Evolutionary conservation across 2,113 vertebrate species (phyloP), one percentile per base, ranked within the genome.

Genomic region (Trogon surrucura): DNA sequence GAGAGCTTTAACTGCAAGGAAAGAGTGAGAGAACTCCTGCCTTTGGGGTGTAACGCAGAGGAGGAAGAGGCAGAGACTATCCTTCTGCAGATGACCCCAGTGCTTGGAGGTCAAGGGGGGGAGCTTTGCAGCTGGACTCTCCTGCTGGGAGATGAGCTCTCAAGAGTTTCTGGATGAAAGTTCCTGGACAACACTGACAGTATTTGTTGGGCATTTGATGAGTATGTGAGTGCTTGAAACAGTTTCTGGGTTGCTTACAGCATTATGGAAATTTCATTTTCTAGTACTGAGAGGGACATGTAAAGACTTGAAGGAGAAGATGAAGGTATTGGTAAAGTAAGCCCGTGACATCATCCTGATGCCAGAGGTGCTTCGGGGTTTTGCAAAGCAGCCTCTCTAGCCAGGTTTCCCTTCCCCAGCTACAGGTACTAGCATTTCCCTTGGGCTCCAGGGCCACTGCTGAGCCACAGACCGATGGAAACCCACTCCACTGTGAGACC

Each of bases 391-490:
- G 30, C 14, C 10, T 50, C 58, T 45, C 29, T 11, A 38, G 17
- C 36, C 74, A 41, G 45, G 21, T 13, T 75, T 16, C 44, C 57
- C 29, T 82, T 93, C 34, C 23, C 61, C 67, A 89, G 36, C 38
- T 85, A 45, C 79, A 82, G n/a, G 30, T 45, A 70, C 6, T 72
- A 45, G 45, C 41, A 53, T 69, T 75, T 60, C 29, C 50, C 25
- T 65, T 14, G 50, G 23, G 11, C 32, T 58, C 14, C 56, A 57
- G 26, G 20, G 58, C 48, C 3, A 1, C 27, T 48, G 53, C 53
- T 45, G 25, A 87, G 47, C 26, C 5, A 1, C 60, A 34, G 13
- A 47, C 36, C 0, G 0, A 50, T 17, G 2, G 0, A 77, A 93
- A 47, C 2, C 47, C 57, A 7, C 36, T 48, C 20, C 56, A 29